Evolutionary conservation across 2,888 invertebrate species (phyloP), one percentile per base, ranked within the genome.

Genomic region (Melieria crassipennis): DNA sequence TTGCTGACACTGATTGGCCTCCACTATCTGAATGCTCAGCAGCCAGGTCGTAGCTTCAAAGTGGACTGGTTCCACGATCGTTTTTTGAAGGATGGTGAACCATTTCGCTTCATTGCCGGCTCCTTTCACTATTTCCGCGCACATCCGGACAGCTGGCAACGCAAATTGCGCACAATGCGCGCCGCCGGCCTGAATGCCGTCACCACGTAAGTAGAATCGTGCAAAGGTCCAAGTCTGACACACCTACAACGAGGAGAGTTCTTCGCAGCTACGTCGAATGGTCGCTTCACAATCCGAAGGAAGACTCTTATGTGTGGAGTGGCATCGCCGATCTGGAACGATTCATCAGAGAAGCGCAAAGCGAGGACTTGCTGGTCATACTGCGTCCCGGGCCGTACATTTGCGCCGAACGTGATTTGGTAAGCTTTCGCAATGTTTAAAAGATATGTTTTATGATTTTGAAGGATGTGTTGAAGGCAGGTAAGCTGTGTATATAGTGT

Each of bases 361-460:
- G 92, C 77, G 92, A 93, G 83, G 94, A 92, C 72, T 87, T 98
- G 55, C 87, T 92, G 43, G 95, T 96, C 1, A 90, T 97, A 63
- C 86, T 97, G 1, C 88, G 97, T 45, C 92, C 95, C 0, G 97
- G 97, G 0, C 97, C 97, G 0, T 98, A 95, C 80, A 96, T 97
- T 78, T 96, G 96, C 85, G 95, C 94, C 11, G 97, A 98, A 88
- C 91, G 96, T 86, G 97, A 97, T 78, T 86, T 90, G 87, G 89
- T 89, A 83, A 69, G 65, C 30, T 30, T 30, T 30, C 30, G 30
- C 30, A 30, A 16, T 16, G 1, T 16, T 16, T 16, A 16, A 30
- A 30, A 30, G 30, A 30, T 30, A 30, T 30, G 30, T 30, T 30
- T 30, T 30, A 30, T 30, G 30, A 30, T 30, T 30, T 30, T 30